Conservation (phyloP, 2,888 invertebrate genomes). For the Megalurothrips usitatus region DNA sequence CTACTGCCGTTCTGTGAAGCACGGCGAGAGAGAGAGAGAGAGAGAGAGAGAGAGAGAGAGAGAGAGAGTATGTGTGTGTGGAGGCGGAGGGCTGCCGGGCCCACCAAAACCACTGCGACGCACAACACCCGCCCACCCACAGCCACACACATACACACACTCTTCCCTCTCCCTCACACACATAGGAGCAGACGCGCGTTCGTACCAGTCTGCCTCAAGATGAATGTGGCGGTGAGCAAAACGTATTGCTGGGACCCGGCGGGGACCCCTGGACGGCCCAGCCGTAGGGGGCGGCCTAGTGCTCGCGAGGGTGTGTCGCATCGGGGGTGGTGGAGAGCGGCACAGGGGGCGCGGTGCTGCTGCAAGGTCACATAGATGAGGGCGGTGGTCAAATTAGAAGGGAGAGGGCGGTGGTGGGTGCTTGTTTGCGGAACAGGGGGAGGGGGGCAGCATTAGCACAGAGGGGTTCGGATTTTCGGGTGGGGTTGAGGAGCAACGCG, state of each 20-base stretch:
- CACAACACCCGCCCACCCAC: not conserved
- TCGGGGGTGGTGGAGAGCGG: not conserved
- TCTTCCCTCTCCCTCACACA: not conserved
- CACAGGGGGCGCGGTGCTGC: too few species aligned
- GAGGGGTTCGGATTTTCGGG: not conserved
- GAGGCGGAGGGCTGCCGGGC: too few species aligned
- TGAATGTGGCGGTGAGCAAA: slow-evolving; percentile 20
- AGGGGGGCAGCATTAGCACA: not conserved
- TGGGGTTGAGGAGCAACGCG: not conserved
- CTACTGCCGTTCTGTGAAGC: not conserved
- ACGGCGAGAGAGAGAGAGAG: not conserved
- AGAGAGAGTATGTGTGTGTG: too few species aligned
- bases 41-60: too few species aligned
- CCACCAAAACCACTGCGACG: too few species aligned
- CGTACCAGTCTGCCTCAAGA: not conserved
- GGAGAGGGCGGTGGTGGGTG: not conserved
- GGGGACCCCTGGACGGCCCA: not conserved
- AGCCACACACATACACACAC: not conserved
- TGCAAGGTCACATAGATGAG: too few species aligned
- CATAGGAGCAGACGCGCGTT: not conserved
- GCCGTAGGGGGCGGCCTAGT: not conserved
- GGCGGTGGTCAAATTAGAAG: too few species aligned
- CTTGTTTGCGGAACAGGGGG: too few species aligned
- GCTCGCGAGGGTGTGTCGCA: not conserved
- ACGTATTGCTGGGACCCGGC: not conserved